Evolutionary conservation across 1,140 invertebrate genomes (phyloP).

Genomic region (Cecropterus lyciades): DNA sequence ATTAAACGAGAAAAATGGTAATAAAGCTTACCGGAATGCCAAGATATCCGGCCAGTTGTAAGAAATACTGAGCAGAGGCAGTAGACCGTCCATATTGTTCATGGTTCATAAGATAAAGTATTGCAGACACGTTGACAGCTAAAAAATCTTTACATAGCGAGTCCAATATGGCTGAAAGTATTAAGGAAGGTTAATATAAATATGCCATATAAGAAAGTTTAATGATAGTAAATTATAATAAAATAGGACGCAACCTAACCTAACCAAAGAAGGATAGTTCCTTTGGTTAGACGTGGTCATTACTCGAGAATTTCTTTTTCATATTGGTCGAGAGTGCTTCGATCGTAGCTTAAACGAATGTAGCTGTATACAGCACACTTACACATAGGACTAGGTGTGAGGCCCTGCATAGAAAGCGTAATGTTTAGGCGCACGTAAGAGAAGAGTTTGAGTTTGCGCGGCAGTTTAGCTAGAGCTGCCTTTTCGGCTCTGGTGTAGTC

Average conservation of each 20-base stretch:
- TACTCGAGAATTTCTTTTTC: too few species aligned
- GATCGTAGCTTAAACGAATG: too few species aligned
- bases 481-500: conserved; percentile 90
- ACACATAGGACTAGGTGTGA: conserved; percentile 92
- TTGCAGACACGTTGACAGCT: conserved; percentile 94
- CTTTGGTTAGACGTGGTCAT: too few species aligned
- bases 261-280: too few species aligned
- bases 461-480: conserved; percentile 87
- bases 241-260: too few species aligned
- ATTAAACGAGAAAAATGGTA: background rate
- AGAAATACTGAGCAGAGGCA: conserved; percentile 96
- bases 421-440: conserved; percentile 89
- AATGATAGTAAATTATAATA: too few species aligned
- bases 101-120: conserved; percentile 97
- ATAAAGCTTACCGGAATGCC: conserved; percentile 80
- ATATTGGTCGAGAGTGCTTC: too few species aligned
- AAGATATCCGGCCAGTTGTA: conserved; percentile 94
- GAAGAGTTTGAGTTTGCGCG: conserved; percentile 87
- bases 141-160: conserved; percentile 95
- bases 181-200: conserved; percentile 36
- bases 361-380: conserved; percentile 71
- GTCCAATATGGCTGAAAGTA: conserved; percentile 91
- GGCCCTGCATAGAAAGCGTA: conserved; percentile 88
- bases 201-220: background rate
- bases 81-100: conserved; percentile 94